Evolutionary conservation across 2,797 vertebrate genomes (phyloP), one percentile per base, ranked within the genome.

Genomic region (Cynodonichthys magdalenae): DNA sequence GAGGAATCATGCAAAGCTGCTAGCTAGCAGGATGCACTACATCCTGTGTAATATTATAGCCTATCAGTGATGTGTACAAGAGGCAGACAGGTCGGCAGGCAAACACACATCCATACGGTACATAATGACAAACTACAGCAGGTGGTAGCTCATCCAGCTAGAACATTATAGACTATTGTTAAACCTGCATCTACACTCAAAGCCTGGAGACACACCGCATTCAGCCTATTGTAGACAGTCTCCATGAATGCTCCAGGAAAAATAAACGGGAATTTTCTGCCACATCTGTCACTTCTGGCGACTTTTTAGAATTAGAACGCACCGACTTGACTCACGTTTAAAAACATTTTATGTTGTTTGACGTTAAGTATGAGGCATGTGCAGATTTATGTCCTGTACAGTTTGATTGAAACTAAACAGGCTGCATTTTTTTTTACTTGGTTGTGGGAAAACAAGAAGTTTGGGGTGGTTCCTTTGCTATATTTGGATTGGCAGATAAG

Each of bases 101-200:
- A 66, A 17, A 75, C 71, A 58, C 47, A 48, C 58, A 68, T 73
- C 63, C 71, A 76, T 65, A 74, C 45, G 49, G 66, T 24, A 53
- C 54, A 31, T 65, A 65, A 74, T 82, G 81, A 88, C 73, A 72
- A 54, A 47, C 44, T 65, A 67, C 73, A 84, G 78, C 89, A 88
- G 85, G 79, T 91, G 86, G 84, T 36, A 80, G 79, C 73, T 91
- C 79, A 60, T 89, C 80, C 83, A 74, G 83, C 83, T 72, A 53
- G 56, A 77, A 71, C 69, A 83, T 78, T 74, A 86, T 24, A 87
- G 79, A 54, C 81, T 79, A 72, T 89, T 91, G 89, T 90, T 74
- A 36, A n/a, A 77, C 66, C 66, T 15, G 53, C 62, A 55, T 79
- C 63, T 70, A 58, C 71, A 65, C 68, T 71, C 71, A 67, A 60